phyloP scores from a whole-genome alignment of 1,140 invertebrate genomes.

The Zeugodacus cucurbitae region DNA sequence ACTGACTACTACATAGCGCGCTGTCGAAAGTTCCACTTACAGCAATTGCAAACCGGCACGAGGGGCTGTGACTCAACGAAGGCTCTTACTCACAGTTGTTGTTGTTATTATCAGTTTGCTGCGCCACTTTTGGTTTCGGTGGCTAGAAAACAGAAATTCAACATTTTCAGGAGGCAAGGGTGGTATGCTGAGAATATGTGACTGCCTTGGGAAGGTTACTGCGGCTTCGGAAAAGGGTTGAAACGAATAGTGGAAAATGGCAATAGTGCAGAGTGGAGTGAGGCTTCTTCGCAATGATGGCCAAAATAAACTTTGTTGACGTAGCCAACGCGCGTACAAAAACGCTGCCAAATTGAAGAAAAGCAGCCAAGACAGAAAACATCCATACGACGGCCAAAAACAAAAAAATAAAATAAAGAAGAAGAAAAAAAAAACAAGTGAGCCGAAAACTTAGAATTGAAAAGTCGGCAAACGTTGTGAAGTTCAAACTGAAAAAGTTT shows the following conservation, averaged over 20 bases:
- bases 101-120: not conserved
- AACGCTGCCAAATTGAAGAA: slow-evolving; percentile 22
- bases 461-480: slow-evolving; percentile 27
- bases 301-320: slow-evolving; percentile 35
- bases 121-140: not conserved
- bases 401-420: not conserved
- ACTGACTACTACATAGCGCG: not conserved
- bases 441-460: slow-evolving; percentile 17
- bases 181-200: not conserved
- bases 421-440: not conserved
- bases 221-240: not conserved
- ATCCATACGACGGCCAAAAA: not conserved
- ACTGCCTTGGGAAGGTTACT: not conserved
- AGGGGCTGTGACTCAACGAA: not conserved
- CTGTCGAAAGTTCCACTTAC: too few species aligned
- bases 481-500: slow-evolving; percentile 17
- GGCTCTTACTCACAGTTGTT: not conserved
- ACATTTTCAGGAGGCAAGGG: not conserved
- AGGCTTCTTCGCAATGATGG: not conserved
- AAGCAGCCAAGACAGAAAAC: slow-evolving; percentile 21
- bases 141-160: not conserved
- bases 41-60: too few species aligned
- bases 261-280: not conserved
- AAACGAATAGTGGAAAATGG: not conserved
- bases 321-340: not conserved